phyloP scores from a whole-genome alignment of 2,797 vertebrate species.

The Acrossocheilus wenchowensis region DNA sequence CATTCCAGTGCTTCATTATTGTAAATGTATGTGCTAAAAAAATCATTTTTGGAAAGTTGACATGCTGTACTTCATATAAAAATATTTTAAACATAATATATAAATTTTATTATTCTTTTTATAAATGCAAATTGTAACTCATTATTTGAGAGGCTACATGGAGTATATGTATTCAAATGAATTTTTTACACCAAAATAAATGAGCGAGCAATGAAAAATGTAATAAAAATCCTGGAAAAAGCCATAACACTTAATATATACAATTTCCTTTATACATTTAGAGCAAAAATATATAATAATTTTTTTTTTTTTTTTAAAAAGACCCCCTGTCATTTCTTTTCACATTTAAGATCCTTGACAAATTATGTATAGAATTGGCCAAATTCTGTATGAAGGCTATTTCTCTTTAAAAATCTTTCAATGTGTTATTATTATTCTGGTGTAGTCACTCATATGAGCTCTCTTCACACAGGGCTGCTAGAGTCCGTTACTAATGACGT shows the following conservation, averaged over 20 bases:
- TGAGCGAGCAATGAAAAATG: not conserved
- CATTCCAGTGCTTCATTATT: not conserved
- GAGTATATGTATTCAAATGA: not conserved
- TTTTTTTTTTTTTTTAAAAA: not conserved
- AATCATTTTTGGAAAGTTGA: not conserved
- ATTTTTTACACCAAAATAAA: slow-evolving; percentile 1
- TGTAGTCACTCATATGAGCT: not conserved
- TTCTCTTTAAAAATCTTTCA: not conserved
- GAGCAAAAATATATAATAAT: not conserved
- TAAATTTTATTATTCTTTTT: too few species aligned
- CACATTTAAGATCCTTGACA: not conserved
- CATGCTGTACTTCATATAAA: not conserved
- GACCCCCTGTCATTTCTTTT: not conserved
- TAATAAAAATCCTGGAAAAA: not conserved
- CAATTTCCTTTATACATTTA: not conserved
- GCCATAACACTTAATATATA: not conserved
- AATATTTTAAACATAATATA: not conserved
- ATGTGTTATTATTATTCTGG: not conserved
- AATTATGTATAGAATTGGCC: not conserved
- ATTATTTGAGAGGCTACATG: not conserved
- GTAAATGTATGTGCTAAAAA: not conserved
- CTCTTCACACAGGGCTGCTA: not conserved
- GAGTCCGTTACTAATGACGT: slow-evolving; percentile 22
- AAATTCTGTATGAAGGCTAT: not conserved
- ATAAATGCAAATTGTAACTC: not conserved